phyloP scores from a whole-genome alignment of 2,797 vertebrate genomes.

The Takifugu rubripes region DNA sequence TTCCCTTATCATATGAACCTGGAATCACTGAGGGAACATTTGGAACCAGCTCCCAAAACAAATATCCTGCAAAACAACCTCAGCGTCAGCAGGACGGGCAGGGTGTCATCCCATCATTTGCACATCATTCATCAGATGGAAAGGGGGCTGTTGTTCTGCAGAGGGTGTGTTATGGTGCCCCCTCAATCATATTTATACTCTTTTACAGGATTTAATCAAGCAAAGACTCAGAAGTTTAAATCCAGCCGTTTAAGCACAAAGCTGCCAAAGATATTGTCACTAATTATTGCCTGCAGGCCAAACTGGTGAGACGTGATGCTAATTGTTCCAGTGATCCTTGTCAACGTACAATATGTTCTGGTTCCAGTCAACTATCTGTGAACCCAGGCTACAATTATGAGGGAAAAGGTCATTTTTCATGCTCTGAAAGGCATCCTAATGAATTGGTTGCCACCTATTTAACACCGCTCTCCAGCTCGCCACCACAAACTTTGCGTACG shows the following conservation, averaged over 20 bases:
- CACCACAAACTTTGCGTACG: constrained; percentile 60
- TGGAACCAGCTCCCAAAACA: too few relatives aligned
- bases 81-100: too few relatives aligned
- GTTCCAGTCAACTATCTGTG: constrained; percentile 72
- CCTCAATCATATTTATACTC: too few relatives aligned
- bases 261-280: constrained; percentile 47
- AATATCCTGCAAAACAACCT: too few relatives aligned
- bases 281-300: constrained; percentile 42
- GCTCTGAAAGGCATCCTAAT: constrained; percentile 75
- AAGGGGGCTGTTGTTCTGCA: too few relatives aligned
- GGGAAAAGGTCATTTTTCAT: constrained; percentile 79
- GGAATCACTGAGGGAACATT: too few relatives aligned
- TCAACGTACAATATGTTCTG: constrained; percentile 64
- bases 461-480: constrained; percentile 60
- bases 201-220: too few relatives aligned
- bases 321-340: constrained; percentile 79
- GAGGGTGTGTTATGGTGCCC: too few relatives aligned
- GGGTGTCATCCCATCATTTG: too few relatives aligned
- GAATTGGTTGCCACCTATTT: constrained; percentile 74
- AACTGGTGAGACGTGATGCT: constrained; percentile 55
- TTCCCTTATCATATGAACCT: too few relatives aligned
- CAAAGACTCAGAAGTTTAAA: background rate
- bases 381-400: constrained; percentile 73
- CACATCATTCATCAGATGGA: too few relatives aligned
- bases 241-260: constrained; percentile 34